Evolutionary conservation across 2,113 vertebrate genomes (phyloP).

Genomic region (Oreochromis niloticus): DNA sequence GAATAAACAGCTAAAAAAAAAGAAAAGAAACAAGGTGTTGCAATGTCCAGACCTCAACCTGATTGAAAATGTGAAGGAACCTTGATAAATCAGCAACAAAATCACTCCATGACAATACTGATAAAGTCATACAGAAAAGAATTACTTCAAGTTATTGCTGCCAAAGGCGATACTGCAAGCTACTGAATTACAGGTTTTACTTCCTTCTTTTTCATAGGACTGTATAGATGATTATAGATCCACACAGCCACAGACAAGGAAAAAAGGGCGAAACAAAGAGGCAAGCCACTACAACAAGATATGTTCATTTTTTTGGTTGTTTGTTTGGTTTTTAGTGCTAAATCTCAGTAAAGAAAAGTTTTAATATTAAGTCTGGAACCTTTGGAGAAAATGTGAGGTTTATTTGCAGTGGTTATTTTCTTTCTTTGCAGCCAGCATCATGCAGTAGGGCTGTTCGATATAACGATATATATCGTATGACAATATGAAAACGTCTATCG

Average conservation of each 20-base stretch:
- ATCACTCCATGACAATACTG: not conserved
- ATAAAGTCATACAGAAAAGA: not conserved
- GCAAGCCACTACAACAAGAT: not conserved
- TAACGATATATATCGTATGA: too few species aligned
- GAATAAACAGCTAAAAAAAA: not conserved
- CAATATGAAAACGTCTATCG: too few species aligned
- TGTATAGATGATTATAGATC: not conserved
- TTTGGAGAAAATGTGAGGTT: not conserved
- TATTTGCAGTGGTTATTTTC: not conserved
- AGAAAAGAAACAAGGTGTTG: not conserved
- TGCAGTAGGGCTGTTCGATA: not conserved
- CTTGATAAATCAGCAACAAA: not conserved
- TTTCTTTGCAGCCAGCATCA: not conserved
- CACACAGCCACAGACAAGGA: not conserved
- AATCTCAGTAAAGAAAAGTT: not conserved
- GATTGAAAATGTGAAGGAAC: not conserved
- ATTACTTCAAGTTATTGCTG: not conserved
- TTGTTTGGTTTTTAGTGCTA: not conserved
- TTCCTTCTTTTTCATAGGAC: not conserved
- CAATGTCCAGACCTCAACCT: not conserved
- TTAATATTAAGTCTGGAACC: not conserved
- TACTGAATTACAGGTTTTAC: not conserved
- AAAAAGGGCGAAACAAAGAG: not conserved
- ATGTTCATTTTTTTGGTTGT: not conserved
- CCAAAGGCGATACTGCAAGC: not conserved